These are phyloP conservation scores for Gasterosteus nipponicus DNA, from an alignment of 2,113 vertebrate genomes.

Conservation along the genomic window DNA sequence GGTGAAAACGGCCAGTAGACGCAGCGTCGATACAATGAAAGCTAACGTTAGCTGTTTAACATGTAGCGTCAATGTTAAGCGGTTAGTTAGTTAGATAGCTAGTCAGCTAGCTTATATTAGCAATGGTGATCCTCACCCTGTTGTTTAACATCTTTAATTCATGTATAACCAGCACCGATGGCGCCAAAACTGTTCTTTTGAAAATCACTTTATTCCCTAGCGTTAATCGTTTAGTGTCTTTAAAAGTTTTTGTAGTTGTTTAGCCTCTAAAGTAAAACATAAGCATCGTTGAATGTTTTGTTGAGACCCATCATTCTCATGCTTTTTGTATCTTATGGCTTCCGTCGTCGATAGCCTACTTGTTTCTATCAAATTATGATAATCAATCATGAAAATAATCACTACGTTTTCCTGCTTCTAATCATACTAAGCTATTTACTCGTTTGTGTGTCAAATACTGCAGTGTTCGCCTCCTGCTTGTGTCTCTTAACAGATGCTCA, in stretches of 20 bases:
- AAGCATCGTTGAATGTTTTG: neutral
- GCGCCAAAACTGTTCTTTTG: neutral
- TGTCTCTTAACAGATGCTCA: constrained; percentile 45
- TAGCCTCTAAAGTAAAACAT: neutral
- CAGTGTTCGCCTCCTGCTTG: neutral
- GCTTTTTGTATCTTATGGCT: neutral
- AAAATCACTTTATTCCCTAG: neutral
- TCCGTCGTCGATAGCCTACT: too few species aligned
- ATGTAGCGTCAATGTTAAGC: too few species aligned
- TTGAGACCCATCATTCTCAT: neutral
- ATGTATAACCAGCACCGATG: neutral
- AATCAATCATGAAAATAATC: neutral
- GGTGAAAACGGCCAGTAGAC: neutral
- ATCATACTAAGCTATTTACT: neutral
- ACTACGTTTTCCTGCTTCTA: neutral
- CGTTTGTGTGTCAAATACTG: neutral
- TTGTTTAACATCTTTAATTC: neutral
- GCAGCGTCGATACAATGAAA: neutral
- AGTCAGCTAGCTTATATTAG: neutral
- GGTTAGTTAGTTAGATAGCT: too few species aligned
- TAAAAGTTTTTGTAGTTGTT: too few species aligned
- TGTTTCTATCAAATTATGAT: too few species aligned
- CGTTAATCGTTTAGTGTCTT: neutral
- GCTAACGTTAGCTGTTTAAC: neutral
- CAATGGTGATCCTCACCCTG: neutral